Conservation (phyloP, 2,888 invertebrate species). For the Drosophila lacicola region DNA sequence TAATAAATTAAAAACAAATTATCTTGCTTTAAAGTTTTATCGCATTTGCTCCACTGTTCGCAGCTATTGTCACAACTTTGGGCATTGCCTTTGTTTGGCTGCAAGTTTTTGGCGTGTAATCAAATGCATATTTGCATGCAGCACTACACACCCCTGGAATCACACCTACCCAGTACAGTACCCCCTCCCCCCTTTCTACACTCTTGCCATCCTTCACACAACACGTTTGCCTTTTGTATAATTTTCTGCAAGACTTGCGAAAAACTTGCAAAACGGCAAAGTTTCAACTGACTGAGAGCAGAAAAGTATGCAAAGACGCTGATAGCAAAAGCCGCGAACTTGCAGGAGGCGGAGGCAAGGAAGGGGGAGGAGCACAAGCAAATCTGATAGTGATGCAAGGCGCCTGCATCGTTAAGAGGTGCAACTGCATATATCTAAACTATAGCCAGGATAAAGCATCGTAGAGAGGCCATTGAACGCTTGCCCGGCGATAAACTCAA, state of each 20-base stretch:
- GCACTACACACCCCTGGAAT: conserved; percentile 41
- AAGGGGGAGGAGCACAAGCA: conserved; percentile 2
- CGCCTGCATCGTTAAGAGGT: conserved; percentile 42
- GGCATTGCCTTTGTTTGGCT: conserved; percentile 75
- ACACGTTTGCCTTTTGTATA: conserved; percentile 70
- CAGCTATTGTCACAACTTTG: conserved; percentile 59
- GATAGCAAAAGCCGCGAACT: conserved; percentile 17
- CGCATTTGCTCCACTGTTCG: conserved; percentile 29
- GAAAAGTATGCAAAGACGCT: conserved; percentile 49
- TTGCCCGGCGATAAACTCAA: conserved; percentile 69
- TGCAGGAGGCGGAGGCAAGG: not conserved
- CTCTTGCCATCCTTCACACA: not conserved
- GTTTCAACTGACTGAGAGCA: conserved; percentile 52
- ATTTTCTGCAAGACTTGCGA: conserved; percentile 80
- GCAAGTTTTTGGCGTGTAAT: conserved; percentile 74
- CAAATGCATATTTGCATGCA: conserved; percentile 81
- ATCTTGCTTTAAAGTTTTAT: too few species aligned
- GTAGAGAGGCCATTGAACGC: conserved; percentile 63
- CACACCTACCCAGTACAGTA: conserved; percentile 1
- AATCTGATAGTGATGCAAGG: conserved; percentile 46
- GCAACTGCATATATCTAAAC: conserved; percentile 14
- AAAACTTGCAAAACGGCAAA: conserved; percentile 79
- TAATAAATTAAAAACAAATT: too few species aligned
- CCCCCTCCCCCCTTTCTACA: too few species aligned
- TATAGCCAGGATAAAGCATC: conserved; percentile 13